phyloP scores from a whole-genome alignment of 2,888 invertebrate species.

The Rhodophaea formosa region DNA sequence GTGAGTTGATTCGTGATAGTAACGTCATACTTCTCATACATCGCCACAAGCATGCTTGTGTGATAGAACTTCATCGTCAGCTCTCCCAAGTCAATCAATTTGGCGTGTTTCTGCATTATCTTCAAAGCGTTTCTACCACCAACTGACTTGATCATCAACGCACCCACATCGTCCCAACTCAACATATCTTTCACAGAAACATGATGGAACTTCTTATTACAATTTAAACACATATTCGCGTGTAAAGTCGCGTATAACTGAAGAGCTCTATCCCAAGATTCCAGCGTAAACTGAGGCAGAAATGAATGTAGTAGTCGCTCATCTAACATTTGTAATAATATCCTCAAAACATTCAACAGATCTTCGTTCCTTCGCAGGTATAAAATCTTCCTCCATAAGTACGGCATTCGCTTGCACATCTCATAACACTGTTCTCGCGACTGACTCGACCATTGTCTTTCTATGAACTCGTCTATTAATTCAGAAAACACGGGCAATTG shows the following conservation, averaged over 20 bases:
- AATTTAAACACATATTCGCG: slow-evolving; percentile 82
- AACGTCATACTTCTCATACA: slow-evolving; percentile 67
- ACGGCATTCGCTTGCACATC: slow-evolving; percentile 82
- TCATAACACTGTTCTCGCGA: slow-evolving; percentile 70
- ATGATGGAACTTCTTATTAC: slow-evolving; percentile 73
- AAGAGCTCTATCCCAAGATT: slow-evolving; percentile 81
- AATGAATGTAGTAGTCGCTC: slow-evolving; percentile 77
- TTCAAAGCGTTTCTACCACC: slow-evolving; percentile 81
- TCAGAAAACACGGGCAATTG: slow-evolving; percentile 73
- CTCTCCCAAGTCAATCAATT: slow-evolving; percentile 78
- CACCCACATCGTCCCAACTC: slow-evolving; percentile 82
- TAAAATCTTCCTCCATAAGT: slow-evolving; percentile 82
- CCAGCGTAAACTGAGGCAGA: slow-evolving; percentile 77
- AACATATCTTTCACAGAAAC: slow-evolving; percentile 71
- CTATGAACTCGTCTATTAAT: slow-evolving; percentile 80
- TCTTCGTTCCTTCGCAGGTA: slow-evolving; percentile 72
- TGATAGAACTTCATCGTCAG: slow-evolving; percentile 83
- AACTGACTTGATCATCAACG: slow-evolving; percentile 81
- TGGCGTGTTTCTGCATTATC: slow-evolving; percentile 79
- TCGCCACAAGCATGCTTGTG: slow-evolving; percentile 72
- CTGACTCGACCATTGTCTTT: slow-evolving; percentile 68
- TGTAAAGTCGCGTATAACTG: slow-evolving; percentile 80
- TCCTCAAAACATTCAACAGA: slow-evolving; percentile 74
- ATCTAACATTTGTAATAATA: slow-evolving; percentile 83
- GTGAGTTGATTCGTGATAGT: slow-evolving; percentile 55